Evolutionary conservation across 2,113 vertebrate genomes (phyloP).

Genomic region (Atherinomorus stipes): DNA sequence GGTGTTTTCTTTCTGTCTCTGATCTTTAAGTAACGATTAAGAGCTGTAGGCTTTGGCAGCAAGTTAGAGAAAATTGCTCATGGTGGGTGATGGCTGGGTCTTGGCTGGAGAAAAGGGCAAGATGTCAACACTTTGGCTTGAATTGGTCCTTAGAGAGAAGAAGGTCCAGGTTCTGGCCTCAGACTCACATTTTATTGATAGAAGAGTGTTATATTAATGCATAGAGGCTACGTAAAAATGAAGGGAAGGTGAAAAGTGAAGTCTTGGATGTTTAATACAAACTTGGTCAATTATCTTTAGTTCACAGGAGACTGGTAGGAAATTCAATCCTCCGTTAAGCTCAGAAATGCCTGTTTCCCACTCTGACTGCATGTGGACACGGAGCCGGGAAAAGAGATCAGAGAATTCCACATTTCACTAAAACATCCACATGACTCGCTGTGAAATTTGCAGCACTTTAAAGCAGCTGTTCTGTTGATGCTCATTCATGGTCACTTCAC

Average conservation of each 20-base stretch:
- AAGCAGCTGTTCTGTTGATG: constrained; percentile 46
- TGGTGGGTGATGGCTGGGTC: constrained; percentile 55
- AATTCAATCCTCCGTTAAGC: constrained; percentile 59
- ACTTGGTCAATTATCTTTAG: constrained; percentile 58
- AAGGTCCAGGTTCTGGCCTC: constrained; percentile 65
- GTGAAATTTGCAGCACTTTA: constrained; percentile 54
- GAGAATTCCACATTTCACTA: constrained; percentile 57
- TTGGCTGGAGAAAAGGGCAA: constrained; percentile 70
- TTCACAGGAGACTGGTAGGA: constrained; percentile 52
- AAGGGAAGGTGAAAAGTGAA: constrained; percentile 54
- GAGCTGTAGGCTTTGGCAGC: constrained; percentile 62
- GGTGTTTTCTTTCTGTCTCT: constrained; percentile 63
- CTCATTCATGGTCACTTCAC: constrained; percentile 58
- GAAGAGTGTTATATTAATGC: constrained; percentile 65
- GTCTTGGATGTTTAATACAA: constrained; percentile 61
- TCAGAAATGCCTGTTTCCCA: constrained; percentile 48
- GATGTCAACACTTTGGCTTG: constrained; percentile 78
- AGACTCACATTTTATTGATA: constrained; percentile 70
- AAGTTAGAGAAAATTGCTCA: constrained; percentile 51
- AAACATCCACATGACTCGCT: constrained; percentile 46
- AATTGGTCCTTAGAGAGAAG: constrained; percentile 75
- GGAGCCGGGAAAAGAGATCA: constrained; percentile 40
- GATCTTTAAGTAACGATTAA: constrained; percentile 70
- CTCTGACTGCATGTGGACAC: constrained; percentile 21
- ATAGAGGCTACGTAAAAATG: constrained; percentile 55